Evolutionary conservation across 2,888 invertebrate genomes (phyloP), one percentile per base, ranked within the genome.

Genomic region (Nomada hirtipes): DNA sequence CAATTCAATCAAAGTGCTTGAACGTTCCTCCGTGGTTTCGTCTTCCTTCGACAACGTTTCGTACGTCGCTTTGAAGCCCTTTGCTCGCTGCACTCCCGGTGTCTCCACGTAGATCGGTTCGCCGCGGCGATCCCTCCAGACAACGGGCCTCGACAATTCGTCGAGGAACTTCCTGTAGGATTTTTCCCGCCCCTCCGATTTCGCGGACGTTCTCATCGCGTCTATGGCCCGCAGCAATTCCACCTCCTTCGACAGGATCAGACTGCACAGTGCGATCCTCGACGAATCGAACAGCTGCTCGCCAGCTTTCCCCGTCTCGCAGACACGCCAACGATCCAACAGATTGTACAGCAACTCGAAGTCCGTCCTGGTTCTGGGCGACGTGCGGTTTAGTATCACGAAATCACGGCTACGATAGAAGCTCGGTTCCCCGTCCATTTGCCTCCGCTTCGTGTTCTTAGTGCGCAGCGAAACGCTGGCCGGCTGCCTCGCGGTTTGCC

Each of bases 61-160:
- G 92, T 97, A 98, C 23, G 98, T 94, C 88, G 96, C 96, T 74
- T 96, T 96, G 68, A 97, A 95, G 90, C 97, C 96, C 71, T 96
- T 95, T 11, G 97, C 98, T 87, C 96, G 96, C 91, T 97, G 97
- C 26, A 97, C 97, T 91, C 97, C 97, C 57, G 97, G 92, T 0
- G 98, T 97, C 86, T 98, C 97, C 96, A 98, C 96, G 83, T 96
- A 95, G n/a, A 98, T 96, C 63, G 96, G 92, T 77, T 94, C 94
- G 23, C 96, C 97, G 89, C 97, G 96, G 88, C 96, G 96, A 59
- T 96, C 96, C 81, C 95, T 95, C 97, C 98, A 98, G 72, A 96
- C 95, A 50, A 97, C 95, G 0, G 98, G 97, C 83, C 95, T 95
- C 1, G 96, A 96, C 90, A 97, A 95, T 89, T 95, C 95, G 83